These are phyloP conservation scores for Caenorhabditis sp. DNA, from an alignment of 2,888 invertebrate genomes.

Conservation along the genomic window DNA sequence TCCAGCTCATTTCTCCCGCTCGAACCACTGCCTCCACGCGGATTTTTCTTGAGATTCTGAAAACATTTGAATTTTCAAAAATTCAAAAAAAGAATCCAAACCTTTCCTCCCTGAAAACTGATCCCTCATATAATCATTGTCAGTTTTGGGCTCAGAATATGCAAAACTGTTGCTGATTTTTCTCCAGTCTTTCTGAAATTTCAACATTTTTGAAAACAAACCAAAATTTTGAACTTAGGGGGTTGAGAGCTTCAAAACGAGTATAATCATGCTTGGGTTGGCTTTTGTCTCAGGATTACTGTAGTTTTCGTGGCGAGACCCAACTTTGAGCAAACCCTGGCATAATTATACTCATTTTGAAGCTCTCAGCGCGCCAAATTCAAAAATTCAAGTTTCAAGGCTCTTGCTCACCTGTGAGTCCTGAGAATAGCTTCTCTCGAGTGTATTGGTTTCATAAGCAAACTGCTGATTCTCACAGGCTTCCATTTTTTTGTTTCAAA, in stretches of 20 bases:
- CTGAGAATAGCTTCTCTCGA: too few species aligned
- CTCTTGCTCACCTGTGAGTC: too few species aligned
- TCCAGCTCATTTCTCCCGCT: too few species aligned
- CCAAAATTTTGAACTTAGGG: too few species aligned
- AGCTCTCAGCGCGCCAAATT: not conserved
- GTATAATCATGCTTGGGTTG: too few species aligned
- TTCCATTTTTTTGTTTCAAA: too few species aligned
- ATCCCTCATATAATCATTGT: not conserved
- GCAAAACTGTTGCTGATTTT: not conserved
- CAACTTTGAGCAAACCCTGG: not conserved
- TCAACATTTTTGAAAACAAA: not conserved
- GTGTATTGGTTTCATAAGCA: too few species aligned
- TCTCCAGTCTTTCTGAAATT: not conserved
- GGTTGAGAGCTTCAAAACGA: too few species aligned
- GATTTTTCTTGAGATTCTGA: not conserved
- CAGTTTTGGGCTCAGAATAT: not conserved
- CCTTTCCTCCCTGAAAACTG: not conserved
- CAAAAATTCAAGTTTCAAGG: not conserved
- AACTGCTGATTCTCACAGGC: too few species aligned
- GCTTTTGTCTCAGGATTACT: too few species aligned
- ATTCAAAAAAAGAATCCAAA: not conserved
- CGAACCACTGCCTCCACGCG: too few species aligned
- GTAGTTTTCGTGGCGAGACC: conserved; percentile 1
- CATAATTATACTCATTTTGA: not conserved
- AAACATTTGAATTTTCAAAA: not conserved